Base-by-base conservation (phyloP, 2,888 invertebrate species). In the Aphodius sticticus region DNA sequence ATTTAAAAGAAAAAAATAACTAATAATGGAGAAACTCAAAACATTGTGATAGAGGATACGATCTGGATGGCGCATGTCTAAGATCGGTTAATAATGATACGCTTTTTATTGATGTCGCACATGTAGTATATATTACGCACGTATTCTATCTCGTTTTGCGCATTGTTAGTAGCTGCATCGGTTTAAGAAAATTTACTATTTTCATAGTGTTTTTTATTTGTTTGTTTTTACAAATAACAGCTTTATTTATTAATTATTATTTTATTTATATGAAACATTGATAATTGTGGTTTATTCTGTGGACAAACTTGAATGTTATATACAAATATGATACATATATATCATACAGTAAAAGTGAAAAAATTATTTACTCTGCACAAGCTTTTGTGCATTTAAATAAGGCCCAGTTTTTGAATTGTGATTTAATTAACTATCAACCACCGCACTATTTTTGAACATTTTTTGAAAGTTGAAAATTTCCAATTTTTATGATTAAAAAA, bases 11-110 rank as follows among this genome's bases (percentile, higher is more conserved):
- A 53, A 9, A 9, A 53, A 70, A 70, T 80, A 71, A 80, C 71
- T 75, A 77, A 70, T 77, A 70, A 53, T 78, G 69, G 76, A 77
- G 70, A 77, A 81, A 81, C 81, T 81, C 81, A 79, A 81, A 78
- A 74, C 77, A 81, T 79, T 81, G 81, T 81, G 81, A 81, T 81
- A 81, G 81, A 81, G 77, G 81, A 79, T 69, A 77, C 77, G 76
- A 71, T 76, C 78, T 71, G 35, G 79, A 77, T 81, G 71, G 77
- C 77, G 78, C 77, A 26, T 80, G 78, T 38, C 77, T 75, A 72
- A 78, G 78, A 78, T 69, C 69, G 69, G 74, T 77, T 80, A 80
- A 80, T 76, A 77, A 77, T 80, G 69, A 76, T 71, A 76, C 78
- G 80, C 78, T 80, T 80, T n/a, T 80, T 80, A 80, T 78, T 69